Percentiles rank a stretch among this genome's conserved stretches.
phyloP scores from a whole-genome alignment of 2,888 invertebrate species.

The Anarsia innoxiella region DNA sequence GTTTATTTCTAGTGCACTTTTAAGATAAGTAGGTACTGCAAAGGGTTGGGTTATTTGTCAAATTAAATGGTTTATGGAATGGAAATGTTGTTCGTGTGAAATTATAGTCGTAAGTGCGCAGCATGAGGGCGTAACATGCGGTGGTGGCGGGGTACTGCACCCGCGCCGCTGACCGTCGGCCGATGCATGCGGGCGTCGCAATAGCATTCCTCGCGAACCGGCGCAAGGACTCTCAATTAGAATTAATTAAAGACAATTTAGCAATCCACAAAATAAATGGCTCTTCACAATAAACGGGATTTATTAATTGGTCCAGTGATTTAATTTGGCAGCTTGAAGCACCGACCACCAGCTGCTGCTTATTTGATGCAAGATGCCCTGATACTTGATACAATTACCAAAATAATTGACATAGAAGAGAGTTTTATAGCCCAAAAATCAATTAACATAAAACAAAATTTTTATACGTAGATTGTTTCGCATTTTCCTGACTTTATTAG shows the following conservation, averaged over 20 bases:
- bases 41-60: constrained; percentile 32
- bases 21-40: constrained; percentile 34
- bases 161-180: constrained; percentile 24
- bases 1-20: constrained; percentile 35
- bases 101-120: constrained; percentile 31
- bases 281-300: constrained; percentile 64
- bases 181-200: constrained; percentile 60
- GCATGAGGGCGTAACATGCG: constrained; percentile 59
- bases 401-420: too few species aligned
- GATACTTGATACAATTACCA: too few species aligned
- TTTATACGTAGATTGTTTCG: too few species aligned
- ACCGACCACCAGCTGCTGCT: constrained; percentile 6
- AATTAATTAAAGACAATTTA: constrained; percentile 74
- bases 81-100: constrained; percentile 42
- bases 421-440: too few species aligned
- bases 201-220: constrained; percentile 56
- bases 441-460: too few species aligned
- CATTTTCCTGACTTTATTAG: too few species aligned
- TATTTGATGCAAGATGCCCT: too few species aligned
- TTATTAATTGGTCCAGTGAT: constrained; percentile 45
- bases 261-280: constrained; percentile 64
- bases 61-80: constrained; percentile 24
- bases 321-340: constrained; percentile 20
- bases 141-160: too few species aligned
- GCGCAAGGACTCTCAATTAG: constrained; percentile 65